Conservation (phyloP, 2,113 vertebrate genomes). For the Erythrocercus mccallii region DNA sequence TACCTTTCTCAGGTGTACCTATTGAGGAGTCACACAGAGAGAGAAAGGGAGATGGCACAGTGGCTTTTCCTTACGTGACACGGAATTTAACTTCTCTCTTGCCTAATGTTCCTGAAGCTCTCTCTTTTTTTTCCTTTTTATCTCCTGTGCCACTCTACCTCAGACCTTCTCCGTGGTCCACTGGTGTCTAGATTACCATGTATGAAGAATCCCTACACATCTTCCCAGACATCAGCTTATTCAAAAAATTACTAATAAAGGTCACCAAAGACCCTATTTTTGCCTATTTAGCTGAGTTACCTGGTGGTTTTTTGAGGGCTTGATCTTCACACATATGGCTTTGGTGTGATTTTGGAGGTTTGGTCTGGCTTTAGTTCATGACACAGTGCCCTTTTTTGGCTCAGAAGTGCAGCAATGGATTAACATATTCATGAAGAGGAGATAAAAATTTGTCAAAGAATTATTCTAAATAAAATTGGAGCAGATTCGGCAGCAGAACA, state of each 20-base stretch:
- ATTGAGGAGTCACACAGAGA: neutral
- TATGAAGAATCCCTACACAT: neutral
- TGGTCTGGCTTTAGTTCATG: neutral
- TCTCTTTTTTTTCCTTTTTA: too few relatives aligned
- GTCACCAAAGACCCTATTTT: neutral
- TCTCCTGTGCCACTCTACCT: neutral
- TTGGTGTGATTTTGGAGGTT: neutral
- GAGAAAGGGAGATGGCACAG: neutral
- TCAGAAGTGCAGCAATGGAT: neutral
- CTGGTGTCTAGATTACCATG: neutral
- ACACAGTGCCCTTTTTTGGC: neutral
- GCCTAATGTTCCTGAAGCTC: neutral
- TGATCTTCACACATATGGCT: neutral
- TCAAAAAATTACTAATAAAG: neutral
- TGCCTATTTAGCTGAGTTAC: neutral
- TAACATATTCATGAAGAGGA: neutral
- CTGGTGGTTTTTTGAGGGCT: neutral
- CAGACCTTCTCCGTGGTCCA: fast-evolving
- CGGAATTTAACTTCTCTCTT: neutral
- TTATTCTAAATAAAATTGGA: neutral
- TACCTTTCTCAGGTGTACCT: neutral
- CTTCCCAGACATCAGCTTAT: neutral
- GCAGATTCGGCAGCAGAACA: neutral
- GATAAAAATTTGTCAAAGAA: neutral
- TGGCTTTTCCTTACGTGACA: neutral